Evolutionary conservation across 1,140 invertebrate genomes (phyloP), one percentile per base, ranked within the genome.

Genomic region (Penaeus indicus): DNA sequence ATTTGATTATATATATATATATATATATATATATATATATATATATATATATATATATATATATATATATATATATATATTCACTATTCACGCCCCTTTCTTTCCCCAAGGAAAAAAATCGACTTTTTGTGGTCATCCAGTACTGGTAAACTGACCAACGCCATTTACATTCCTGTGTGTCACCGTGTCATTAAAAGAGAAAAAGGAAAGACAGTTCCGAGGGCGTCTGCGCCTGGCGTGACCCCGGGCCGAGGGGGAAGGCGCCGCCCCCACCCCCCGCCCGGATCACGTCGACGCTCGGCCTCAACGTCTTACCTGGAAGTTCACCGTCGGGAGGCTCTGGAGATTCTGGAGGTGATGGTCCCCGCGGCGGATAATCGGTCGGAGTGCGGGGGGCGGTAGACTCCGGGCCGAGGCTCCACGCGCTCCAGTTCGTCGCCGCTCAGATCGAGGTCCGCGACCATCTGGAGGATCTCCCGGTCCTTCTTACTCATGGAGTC

Each of bases 401-500:
- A 92, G 62, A 92, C 86, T 8, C 91, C 91, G 22, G 92, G 90
- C 21, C 91, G 91, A 25, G 92, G 91, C 80, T 92, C 92, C 27
- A 90, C 94, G 62, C 96, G 93, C 92, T 96, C 96, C 61, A 95
- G 92, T 90, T 96, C 95, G 85, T 96, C 96, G 0, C 96, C 96
- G 67, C 96, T 96, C 16, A 98, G 93, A 91, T 96, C 96, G 80
- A 98, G 93, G 25, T 96, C 97, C 38, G 96, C 96, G 88, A 98
- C 96, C 95, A 98, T 95, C 92, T 98, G 97, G 92, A 97, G 96
- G 85, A 98, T 97, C 93, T 98, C 97, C 4, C 89, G 67, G 78
- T 90, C 90, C 86, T 91, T 91, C 81, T 90, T 90, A 77, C 75
- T 77, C 91, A 90, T 32, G 91, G 92, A 64, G 94, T 94, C 22